These are phyloP conservation scores for Plectropomus leopardus DNA, from an alignment of 2,113 vertebrate genomes.

Conservation along the genomic window DNA sequence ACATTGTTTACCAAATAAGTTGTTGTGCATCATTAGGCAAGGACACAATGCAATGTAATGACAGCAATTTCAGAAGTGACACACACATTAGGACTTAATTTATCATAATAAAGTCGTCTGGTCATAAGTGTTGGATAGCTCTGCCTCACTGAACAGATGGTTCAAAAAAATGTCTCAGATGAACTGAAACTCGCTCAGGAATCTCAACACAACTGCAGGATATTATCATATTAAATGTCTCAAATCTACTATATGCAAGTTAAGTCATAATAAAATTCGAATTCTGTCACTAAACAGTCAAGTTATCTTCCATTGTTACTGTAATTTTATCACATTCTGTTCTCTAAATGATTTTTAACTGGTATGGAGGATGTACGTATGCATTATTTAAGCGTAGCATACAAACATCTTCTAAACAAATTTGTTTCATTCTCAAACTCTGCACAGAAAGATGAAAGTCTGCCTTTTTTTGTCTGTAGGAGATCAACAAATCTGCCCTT, in stretches of 20 bases:
- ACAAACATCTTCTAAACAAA: neutral
- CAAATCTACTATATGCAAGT: neutral
- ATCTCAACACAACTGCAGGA: neutral
- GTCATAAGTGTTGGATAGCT: slow-evolving; percentile 18
- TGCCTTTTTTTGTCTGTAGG: neutral
- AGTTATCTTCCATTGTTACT: neutral
- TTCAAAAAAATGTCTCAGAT: slow-evolving; percentile 1
- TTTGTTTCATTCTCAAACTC: slow-evolving; percentile 3
- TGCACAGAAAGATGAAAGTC: slow-evolving; percentile 21
- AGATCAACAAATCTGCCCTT: slow-evolving; percentile 26
- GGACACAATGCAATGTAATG: slow-evolving; percentile 54
- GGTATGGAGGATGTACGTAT: neutral
- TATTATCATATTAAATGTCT: neutral
- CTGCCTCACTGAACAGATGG: slow-evolving; percentile 35
- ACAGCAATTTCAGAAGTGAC: slow-evolving; percentile 59
- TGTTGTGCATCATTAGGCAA: slow-evolving; percentile 52
- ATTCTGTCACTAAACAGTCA: neutral
- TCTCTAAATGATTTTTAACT: slow-evolving; percentile 2
- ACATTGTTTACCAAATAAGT: slow-evolving; percentile 48
- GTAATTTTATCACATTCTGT: neutral
- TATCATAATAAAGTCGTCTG: slow-evolving; percentile 49
- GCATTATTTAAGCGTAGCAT: neutral
- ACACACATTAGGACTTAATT: slow-evolving; percentile 65
- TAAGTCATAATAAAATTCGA: too few relatives aligned
- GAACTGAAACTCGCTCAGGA: neutral